These are phyloP conservation scores for Noctua comes DNA, from an alignment of 2,888 invertebrate species.

Conservation along the genomic window DNA sequence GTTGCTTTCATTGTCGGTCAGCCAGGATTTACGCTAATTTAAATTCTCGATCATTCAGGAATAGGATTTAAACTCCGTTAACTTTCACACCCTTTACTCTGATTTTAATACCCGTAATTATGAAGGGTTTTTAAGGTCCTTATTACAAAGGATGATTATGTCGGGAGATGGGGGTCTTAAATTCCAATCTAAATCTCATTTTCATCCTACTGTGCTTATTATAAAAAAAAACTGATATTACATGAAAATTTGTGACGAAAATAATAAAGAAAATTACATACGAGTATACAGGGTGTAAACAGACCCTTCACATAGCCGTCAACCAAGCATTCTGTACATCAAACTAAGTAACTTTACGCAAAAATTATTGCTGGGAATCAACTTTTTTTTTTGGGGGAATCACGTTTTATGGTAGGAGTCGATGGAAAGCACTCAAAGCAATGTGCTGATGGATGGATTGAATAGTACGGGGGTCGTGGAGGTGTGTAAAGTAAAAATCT, in stretches of 20 bases:
- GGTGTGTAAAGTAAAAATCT: no score
- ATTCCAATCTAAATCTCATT: neutral
- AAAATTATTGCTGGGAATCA: no score
- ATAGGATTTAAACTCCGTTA: slow-evolving; percentile 28
- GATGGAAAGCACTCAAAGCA: no score
- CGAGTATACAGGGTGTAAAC: no score
- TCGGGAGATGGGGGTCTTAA: neutral
- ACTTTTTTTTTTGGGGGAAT: no score
- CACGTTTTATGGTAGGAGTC: no score
- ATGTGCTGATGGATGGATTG: no score
- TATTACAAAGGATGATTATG: slow-evolving; percentile 22
- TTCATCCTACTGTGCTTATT: neutral
- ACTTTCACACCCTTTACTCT: slow-evolving; percentile 20
- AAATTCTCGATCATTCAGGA: slow-evolving; percentile 21
- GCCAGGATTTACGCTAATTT: neutral
- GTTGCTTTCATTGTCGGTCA: neutral
- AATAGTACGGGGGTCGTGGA: no score
- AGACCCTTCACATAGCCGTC: no score
- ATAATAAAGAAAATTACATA: neutral
- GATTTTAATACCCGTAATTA: slow-evolving; percentile 39
- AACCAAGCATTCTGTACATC: no score
- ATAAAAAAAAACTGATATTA: neutral
- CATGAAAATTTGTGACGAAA: neutral
- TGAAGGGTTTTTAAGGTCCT: slow-evolving; percentile 26
- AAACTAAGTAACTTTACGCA: no score